Conservation (phyloP, 2,797 vertebrate genomes). For the Fratercula arctica region DNA sequence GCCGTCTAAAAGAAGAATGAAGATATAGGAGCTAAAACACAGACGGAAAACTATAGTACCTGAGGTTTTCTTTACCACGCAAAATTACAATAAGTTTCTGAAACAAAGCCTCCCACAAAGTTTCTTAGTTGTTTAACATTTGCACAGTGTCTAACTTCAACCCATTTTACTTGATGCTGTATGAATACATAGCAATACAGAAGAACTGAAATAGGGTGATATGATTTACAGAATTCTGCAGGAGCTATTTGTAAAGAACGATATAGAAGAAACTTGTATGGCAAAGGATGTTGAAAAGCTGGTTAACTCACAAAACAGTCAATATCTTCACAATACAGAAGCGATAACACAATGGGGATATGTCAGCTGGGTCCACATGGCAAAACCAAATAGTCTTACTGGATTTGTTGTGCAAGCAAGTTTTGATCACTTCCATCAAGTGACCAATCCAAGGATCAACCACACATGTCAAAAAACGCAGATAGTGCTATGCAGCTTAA, state of each 20-base stretch:
- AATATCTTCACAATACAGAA: not conserved
- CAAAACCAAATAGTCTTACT: not conserved
- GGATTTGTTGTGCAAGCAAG: not conserved
- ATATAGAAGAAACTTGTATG: not conserved
- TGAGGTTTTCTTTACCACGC: not conserved
- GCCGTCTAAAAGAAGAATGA: not conserved
- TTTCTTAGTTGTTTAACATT: not conserved
- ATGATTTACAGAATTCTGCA: not conserved
- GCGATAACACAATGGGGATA: not conserved
- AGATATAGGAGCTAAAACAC: not conserved
- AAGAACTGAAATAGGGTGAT: not conserved
- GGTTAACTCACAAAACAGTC: not conserved
- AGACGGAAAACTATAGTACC: not conserved
- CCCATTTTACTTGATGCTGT: not conserved
- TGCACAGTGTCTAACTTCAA: not conserved
- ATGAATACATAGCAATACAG: not conserved
- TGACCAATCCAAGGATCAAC: not conserved
- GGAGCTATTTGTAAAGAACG: not conserved
- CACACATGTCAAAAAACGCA: not conserved
- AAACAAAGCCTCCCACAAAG: not conserved
- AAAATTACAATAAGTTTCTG: not conserved
- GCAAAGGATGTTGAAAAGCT: not conserved
- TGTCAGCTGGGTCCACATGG: rapidly evolving
- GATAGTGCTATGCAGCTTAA: not conserved
- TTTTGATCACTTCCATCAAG: not conserved